These are phyloP conservation scores for Caenorhabditis virilis DNA, from an alignment of 2,888 invertebrate genomes.

Conservation along the genomic window DNA sequence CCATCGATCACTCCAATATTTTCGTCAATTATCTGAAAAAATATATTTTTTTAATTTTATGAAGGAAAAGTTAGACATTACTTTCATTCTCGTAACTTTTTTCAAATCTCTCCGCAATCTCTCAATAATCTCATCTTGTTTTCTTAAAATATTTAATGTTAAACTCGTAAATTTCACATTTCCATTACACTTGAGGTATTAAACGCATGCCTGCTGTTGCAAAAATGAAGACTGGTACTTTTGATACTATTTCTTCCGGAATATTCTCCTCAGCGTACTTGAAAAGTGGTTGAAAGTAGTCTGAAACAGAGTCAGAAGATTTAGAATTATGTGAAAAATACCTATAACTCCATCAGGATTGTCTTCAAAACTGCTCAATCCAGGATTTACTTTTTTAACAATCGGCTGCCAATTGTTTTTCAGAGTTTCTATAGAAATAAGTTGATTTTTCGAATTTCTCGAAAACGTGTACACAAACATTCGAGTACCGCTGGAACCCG, in stretches of 20 bases:
- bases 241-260: conserved; percentile 70
- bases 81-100: conserved; percentile 70
- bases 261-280: conserved; percentile 71
- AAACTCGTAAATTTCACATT: not conserved
- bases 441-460: conserved; percentile 53
- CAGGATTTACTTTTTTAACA: conserved; percentile 65
- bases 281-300: conserved; percentile 71
- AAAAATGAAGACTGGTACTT: conserved; percentile 72
- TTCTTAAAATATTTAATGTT: conserved; percentile 49
- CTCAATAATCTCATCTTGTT: conserved; percentile 69
- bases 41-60: not conserved
- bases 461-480: conserved; percentile 71
- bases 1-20: conserved; percentile 73
- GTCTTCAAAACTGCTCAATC: conserved; percentile 61
- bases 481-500: conserved; percentile 73
- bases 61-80: conserved; percentile 51
- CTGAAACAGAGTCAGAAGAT: conserved; percentile 30
- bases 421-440: conserved; percentile 71
- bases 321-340: conserved; percentile 2
- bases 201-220: conserved; percentile 74
- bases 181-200: conserved; percentile 67
- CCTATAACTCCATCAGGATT: conserved; percentile 59
- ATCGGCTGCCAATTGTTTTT: conserved; percentile 53
- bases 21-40: conserved; percentile 43
- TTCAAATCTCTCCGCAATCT: conserved; percentile 70